These are phyloP conservation scores for Propithecus deckenii DNA, from an alignment of 2,797 vertebrate species.

Conservation along the genomic window DNA sequence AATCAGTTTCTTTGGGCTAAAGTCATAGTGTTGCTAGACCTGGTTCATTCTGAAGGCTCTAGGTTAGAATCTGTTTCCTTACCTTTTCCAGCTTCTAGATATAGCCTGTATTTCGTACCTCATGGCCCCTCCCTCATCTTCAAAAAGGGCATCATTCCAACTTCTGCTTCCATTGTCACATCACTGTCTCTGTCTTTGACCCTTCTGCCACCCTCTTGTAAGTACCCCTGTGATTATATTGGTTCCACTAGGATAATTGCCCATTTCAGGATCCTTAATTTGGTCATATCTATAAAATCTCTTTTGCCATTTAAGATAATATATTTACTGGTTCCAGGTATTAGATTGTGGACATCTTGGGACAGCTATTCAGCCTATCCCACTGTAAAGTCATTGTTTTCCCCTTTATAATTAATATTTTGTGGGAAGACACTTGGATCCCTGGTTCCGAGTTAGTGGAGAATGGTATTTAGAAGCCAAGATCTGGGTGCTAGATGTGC, in stretches of 20 bases:
- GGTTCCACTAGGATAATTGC: background rate
- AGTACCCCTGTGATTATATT: background rate
- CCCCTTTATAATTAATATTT: slow-evolving; percentile 4
- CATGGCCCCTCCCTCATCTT: background rate
- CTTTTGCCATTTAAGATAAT: background rate
- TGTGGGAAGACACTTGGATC: background rate
- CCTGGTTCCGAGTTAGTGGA: background rate
- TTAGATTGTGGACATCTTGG: background rate
- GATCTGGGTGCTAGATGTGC: background rate
- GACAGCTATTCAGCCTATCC: background rate
- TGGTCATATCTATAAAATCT: background rate
- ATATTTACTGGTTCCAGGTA: background rate
- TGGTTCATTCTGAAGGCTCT: background rate
- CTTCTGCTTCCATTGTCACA: background rate
- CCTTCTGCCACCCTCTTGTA: background rate
- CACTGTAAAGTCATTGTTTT: slow-evolving; percentile 14
- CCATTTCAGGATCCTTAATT: slow-evolving; percentile 9
- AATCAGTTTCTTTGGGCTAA: background rate
- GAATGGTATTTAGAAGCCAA: slow-evolving; percentile 32
- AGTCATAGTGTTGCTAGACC: background rate
- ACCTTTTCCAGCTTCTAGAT: background rate
- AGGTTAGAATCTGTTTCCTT: background rate
- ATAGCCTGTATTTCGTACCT: background rate
- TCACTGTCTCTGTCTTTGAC: background rate
- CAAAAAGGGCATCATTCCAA: background rate